Percentiles rank a stretch among this genome's conserved stretches.
phyloP scores from a whole-genome alignment of 2,888 invertebrate genomes.

The Julus scandinavius region DNA sequence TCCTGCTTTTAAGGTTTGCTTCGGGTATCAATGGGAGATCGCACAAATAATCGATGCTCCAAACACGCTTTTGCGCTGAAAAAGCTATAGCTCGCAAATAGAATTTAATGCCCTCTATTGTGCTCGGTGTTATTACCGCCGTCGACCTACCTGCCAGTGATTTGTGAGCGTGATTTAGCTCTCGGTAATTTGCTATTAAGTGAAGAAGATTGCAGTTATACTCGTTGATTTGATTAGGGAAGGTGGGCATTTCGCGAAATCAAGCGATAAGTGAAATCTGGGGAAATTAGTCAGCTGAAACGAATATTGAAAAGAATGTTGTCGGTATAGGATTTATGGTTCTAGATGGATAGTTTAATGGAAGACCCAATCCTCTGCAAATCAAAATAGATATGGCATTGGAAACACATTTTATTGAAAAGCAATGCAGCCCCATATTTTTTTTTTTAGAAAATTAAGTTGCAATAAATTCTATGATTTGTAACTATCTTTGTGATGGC shows the following conservation, averaged over 20 bases:
- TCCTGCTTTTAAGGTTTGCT: constrained; percentile 34
- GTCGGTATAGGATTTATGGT: too few species aligned
- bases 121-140: background rate
- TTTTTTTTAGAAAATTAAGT: too few species aligned
- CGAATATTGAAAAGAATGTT: too few species aligned
- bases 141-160: constrained; percentile 42
- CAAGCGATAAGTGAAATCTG: background rate
- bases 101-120: constrained; percentile 23
- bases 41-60: background rate
- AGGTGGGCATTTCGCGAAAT: background rate
- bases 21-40: constrained; percentile 34
- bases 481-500: too few species aligned
- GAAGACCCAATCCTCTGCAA: too few species aligned
- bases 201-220: constrained; percentile 39
- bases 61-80: constrained; percentile 14
- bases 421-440: too few species aligned
- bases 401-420: too few species aligned
- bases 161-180: constrained; percentile 39
- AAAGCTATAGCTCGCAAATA: constrained; percentile 20
- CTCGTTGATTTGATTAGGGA: constrained; percentile 23
- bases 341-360: too few species aligned
- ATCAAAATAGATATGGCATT: too few species aligned
- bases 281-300: too few species aligned
- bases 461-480: too few species aligned
- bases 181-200: constrained; percentile 39